These are phyloP conservation scores for Xiphydria camelus DNA, from an alignment of 2,888 invertebrate species.

Conservation along the genomic window DNA sequence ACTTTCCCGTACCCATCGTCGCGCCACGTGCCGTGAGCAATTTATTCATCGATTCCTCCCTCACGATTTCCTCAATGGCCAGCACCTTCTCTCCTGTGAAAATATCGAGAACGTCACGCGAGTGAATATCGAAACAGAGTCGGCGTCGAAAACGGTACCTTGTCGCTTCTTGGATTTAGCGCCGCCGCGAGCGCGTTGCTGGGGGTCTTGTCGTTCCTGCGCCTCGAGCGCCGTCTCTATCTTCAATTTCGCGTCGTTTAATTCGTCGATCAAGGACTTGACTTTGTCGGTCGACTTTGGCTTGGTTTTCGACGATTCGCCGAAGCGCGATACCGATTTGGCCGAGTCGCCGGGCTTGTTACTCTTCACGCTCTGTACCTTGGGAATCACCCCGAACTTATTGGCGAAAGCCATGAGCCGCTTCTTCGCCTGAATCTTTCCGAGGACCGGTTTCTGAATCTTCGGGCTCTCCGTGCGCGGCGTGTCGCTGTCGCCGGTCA, in stretches of 20 bases:
- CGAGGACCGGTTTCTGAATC: constrained; percentile 50
- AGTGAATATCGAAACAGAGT: no score
- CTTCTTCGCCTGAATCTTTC: constrained; percentile 54
- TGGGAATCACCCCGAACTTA: constrained; percentile 43
- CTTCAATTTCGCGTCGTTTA: constrained; percentile 27
- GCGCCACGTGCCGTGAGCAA: constrained; percentile 25
- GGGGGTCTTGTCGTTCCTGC: constrained; percentile 22
- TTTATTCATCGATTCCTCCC: constrained; percentile 49
- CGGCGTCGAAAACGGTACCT: no score
- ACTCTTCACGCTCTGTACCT: constrained; percentile 37
- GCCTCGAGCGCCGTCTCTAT: constrained; percentile 26
- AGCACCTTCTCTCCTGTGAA: constrained; percentile 45
- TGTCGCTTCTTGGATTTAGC: constrained; percentile 10
- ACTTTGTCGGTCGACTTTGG: constrained; percentile 19
- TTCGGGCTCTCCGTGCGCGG: constrained; percentile 43
- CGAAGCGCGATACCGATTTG: constrained; percentile 1
- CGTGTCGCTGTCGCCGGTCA: constrained; percentile 30
- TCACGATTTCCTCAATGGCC: constrained; percentile 54
- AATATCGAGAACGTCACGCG: no score
- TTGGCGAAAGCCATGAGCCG: constrained; percentile 55
- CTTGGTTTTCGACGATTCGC: constrained; percentile 13
- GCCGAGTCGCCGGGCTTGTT: constrained; percentile 21
- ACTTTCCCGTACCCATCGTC: no score
- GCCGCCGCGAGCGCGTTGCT: constrained; percentile 2
- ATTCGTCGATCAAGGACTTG: constrained; percentile 23